Conservation (phyloP, 1,140 invertebrate species). For the Nomia melanderi region DNA sequence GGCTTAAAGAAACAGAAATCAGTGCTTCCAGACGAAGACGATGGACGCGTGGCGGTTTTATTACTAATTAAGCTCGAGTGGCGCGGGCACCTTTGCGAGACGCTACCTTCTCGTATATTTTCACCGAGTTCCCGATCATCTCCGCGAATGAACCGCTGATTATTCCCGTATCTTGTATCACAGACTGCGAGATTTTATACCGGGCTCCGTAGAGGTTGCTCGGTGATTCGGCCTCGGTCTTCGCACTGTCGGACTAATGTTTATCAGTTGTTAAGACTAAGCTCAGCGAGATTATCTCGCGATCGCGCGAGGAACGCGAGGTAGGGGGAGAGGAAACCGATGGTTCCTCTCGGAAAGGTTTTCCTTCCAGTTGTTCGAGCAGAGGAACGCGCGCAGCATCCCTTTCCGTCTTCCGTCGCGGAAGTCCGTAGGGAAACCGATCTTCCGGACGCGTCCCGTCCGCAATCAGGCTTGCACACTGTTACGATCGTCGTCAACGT, state of each 20-base stretch:
- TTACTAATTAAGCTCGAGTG: neutral
- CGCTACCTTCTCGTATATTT: slow-evolving; percentile 9
- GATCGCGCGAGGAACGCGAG: neutral
- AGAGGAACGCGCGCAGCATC: neutral
- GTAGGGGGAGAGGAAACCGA: no score
- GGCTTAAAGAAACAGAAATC: slow-evolving; percentile 30
- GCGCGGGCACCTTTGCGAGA: neutral
- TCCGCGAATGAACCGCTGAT: no score
- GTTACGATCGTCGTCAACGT: neutral
- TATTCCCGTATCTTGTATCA: neutral
- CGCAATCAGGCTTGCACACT: slow-evolving; percentile 16
- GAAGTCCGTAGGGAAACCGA: neutral
- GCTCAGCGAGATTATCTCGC: slow-evolving; percentile 23
- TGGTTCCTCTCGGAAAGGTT: neutral
- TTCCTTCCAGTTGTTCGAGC: no score
- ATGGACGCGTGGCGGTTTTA: slow-evolving; percentile 32
- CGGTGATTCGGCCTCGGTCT: slow-evolving; percentile 15
- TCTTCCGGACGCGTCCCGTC: slow-evolving; percentile 29
- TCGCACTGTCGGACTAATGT: slow-evolving; percentile 42
- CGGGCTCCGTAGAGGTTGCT: neutral
- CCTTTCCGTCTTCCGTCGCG: neutral
- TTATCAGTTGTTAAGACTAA: slow-evolving; percentile 68
- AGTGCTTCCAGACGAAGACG: slow-evolving; percentile 46
- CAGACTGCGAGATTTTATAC: slow-evolving; percentile 15
- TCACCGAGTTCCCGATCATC: slow-evolving; percentile 12